Evolutionary conservation across 2,888 invertebrate genomes (phyloP).

Genomic region (Teleiodes luculella): DNA sequence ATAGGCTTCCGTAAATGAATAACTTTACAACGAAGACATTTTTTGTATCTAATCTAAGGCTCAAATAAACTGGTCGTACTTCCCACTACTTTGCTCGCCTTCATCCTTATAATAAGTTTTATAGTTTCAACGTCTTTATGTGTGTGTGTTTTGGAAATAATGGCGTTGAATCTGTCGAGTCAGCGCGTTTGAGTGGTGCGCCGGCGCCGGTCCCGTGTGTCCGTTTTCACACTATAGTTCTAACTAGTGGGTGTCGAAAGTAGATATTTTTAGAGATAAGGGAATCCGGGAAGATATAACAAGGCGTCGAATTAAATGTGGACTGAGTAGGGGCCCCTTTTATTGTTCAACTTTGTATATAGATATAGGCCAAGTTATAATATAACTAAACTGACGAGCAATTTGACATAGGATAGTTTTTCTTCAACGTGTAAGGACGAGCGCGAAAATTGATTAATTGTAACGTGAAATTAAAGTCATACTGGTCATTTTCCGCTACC

Average conservation of each 20-base stretch:
- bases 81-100: not conserved
- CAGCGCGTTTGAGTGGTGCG: constrained; percentile 60
- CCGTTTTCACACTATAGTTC: constrained; percentile 19
- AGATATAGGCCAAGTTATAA: too few relatives aligned
- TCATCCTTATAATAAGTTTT: constrained; percentile 1
- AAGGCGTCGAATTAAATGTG: not conserved
- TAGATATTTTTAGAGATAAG: constrained; percentile 3
- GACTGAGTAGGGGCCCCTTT: not conserved
- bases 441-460: too few relatives aligned
- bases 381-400: too few relatives aligned
- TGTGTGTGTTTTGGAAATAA: constrained; percentile 27
- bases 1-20: not conserved
- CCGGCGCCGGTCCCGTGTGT: constrained; percentile 47
- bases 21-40: not conserved
- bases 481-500: too few relatives aligned
- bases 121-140: constrained; percentile 3
- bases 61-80: not conserved
- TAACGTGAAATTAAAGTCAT: too few relatives aligned
- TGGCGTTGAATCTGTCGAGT: constrained; percentile 60
- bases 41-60: not conserved
- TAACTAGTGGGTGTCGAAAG: constrained; percentile 10
- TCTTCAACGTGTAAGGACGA: too few relatives aligned
- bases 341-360: not conserved
- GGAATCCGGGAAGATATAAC: not conserved
- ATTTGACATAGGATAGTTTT: too few relatives aligned